Evolutionary conservation across 2,797 vertebrate species (phyloP), one percentile per base, ranked within the genome.

Genomic region (Myotis vivesi): DNA sequence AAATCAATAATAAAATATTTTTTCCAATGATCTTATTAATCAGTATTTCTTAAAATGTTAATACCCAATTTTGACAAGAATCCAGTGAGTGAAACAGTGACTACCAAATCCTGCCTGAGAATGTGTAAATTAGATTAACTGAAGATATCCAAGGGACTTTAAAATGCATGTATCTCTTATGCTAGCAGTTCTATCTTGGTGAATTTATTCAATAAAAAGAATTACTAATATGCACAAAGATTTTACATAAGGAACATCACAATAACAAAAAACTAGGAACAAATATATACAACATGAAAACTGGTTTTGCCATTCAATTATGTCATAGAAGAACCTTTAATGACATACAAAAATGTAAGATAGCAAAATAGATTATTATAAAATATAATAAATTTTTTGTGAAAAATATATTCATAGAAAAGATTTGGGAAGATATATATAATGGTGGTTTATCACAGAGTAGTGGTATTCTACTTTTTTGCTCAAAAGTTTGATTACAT

Each of bases 331-430:
- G n/a, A 83, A 91, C 20, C 68, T 55, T 64, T 49, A 41, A 66
- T 66, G 23, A 62, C 38, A 66, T 7, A 3, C 30, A 77, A 64
- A 77, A n/a, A 19, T 82, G 20, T 46, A 44, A 80, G 53, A 55
- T 64, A 93, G 84, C 33, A 89, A 92, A 89, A 83, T 77, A 28
- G n/a, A 49, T 72, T 81, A 64, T 75, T 80, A 76, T 44, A 68
- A 96, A 94, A 84, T n/a, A 30, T 10, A 80, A 86, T 79, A 85
- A 36, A 66, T 16, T 62, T 73, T 93, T 89, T 41, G 10, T 87
- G 12, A 44, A 94, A 84, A 95, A 66, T 77, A 30, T 41, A 82
- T 33, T 55, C 25, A 23, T 66, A 86, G 53, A 66, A 92, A 87
- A 51, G 4, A 89, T 89, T 59, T 71, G 33, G 33, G 38, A 59